A percentile compares a stretch with the other conserved stretches of the same genome.
Evolutionary conservation across 2,113 vertebrate genomes (phyloP).

Genomic region (Verasper variegatus): DNA sequence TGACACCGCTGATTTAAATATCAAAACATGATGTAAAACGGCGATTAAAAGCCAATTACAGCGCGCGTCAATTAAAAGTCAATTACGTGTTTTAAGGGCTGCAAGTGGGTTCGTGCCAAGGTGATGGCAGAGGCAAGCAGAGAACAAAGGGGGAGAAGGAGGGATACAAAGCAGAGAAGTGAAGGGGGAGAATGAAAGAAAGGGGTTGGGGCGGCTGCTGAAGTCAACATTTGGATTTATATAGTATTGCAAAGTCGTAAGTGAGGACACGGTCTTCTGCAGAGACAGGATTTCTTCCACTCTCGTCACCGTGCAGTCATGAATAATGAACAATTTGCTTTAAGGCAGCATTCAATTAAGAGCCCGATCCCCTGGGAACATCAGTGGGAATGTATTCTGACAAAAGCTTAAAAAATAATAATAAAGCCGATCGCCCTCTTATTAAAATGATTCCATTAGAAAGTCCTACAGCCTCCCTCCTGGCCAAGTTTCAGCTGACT

Average conservation of each 20-base stretch:
- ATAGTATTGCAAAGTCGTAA: slow-evolving; percentile 9
- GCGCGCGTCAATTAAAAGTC: slow-evolving; percentile 69
- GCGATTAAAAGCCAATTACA: slow-evolving; percentile 83
- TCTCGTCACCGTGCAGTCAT: slow-evolving; percentile 57
- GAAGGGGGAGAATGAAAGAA: slow-evolving; percentile 3
- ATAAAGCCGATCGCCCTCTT: slow-evolving; percentile 43
- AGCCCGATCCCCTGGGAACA: slow-evolving; percentile 35
- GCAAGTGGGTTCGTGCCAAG: slow-evolving; percentile 32
- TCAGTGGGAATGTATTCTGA: slow-evolving; percentile 43
- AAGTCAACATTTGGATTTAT: background rate
- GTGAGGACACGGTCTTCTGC: slow-evolving; percentile 20
- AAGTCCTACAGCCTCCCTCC: slow-evolving; percentile 55
- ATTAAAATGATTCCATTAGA: slow-evolving; percentile 62
- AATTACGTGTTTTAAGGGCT: slow-evolving; percentile 72
- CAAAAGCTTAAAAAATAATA: slow-evolving; percentile 34
- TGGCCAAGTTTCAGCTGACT: slow-evolving; percentile 60
- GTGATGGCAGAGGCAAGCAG: slow-evolving; percentile 27
- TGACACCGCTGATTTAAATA: slow-evolving; percentile 78
- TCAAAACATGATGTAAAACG: slow-evolving; percentile 81
- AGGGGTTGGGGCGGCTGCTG: background rate
- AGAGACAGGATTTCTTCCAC: slow-evolving; percentile 41
- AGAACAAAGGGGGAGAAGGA: slow-evolving; percentile 14
- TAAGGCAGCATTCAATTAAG: slow-evolving; percentile 72
- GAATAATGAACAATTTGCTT: slow-evolving; percentile 74
- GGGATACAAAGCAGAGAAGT: background rate